Conservation (phyloP, 2,888 invertebrate genomes). For the Patella caerulea region DNA sequence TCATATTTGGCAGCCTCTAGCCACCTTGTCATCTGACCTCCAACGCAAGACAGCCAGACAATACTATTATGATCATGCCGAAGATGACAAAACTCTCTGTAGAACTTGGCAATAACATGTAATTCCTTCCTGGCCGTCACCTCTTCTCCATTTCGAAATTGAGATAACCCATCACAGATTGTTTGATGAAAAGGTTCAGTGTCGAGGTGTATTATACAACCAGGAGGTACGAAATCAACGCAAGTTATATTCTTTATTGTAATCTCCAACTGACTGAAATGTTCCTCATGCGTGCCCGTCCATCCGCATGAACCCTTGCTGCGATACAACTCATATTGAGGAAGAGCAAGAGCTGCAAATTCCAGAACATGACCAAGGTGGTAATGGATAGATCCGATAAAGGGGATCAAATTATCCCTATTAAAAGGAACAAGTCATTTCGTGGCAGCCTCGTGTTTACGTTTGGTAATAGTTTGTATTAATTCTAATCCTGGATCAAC, state of each 20-base stretch:
- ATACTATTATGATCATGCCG: too few relatives aligned
- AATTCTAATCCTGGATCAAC: too few relatives aligned
- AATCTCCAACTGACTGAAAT: constrained; percentile 21
- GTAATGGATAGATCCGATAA: constrained; percentile 15
- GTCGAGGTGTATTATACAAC: constrained; percentile 33
- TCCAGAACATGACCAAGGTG: constrained; percentile 24
- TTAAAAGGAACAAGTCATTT: constrained; percentile 31
- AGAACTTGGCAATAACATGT: background rate
- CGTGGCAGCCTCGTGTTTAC: constrained; percentile 23
- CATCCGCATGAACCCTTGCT: constrained; percentile 19
- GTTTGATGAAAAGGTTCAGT: constrained; percentile 41
- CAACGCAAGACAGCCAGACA: too few relatives aligned
- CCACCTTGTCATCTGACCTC: too few relatives aligned
- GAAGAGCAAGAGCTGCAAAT: constrained; percentile 29
- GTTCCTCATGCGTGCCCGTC: constrained; percentile 1
- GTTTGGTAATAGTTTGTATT: background rate
- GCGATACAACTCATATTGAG: constrained; percentile 27
- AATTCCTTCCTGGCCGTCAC: constrained; percentile 3
- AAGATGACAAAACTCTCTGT: background rate
- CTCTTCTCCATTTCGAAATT: constrained; percentile 38
- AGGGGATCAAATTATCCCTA: background rate
- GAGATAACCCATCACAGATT: constrained; percentile 35
- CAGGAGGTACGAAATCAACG: constrained; percentile 28
- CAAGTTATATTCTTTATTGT: constrained; percentile 22
- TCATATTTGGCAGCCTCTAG: too few relatives aligned